A percentile compares a stretch with the other conserved stretches of the same genome.
Conservation (phyloP, 2,888 invertebrate genomes). For the Anoncus sp. region DNA sequence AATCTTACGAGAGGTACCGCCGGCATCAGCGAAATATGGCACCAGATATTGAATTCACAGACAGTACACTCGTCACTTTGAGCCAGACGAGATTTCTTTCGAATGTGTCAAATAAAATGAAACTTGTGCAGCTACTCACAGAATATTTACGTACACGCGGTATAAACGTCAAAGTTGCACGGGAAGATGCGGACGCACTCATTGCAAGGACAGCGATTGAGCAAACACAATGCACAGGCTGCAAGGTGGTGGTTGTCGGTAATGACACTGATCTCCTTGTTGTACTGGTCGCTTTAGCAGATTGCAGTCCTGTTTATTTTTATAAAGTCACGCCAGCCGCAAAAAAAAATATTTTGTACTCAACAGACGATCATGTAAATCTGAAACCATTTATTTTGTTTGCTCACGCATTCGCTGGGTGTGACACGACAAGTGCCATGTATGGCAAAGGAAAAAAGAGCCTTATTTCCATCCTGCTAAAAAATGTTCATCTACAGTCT, state of each 20-base stretch:
- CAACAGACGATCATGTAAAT: slow-evolving; percentile 36
- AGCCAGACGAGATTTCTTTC: slow-evolving; percentile 64
- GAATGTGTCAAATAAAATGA: slow-evolving; percentile 62
- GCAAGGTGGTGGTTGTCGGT: slow-evolving; percentile 40
- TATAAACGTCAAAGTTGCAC: slow-evolving; percentile 52
- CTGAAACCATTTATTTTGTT: slow-evolving; percentile 43
- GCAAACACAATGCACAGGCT: slow-evolving; percentile 20
- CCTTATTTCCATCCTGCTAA: slow-evolving; percentile 38
- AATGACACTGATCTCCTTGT: slow-evolving; percentile 60
- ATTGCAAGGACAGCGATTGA: slow-evolving; percentile 43
- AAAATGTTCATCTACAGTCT: slow-evolving; percentile 19
- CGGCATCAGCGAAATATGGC: slow-evolving; percentile 53
- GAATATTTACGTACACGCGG: slow-evolving; percentile 43
- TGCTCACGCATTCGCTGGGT: slow-evolving; percentile 53
- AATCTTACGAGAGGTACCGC: slow-evolving; percentile 64
- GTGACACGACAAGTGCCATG: slow-evolving; percentile 56
- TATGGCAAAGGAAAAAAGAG: slow-evolving; percentile 49
- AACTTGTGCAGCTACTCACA: slow-evolving; percentile 59
- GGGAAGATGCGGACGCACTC: slow-evolving; percentile 63
- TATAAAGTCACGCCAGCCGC: slow-evolving; percentile 7
- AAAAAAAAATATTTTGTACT: slow-evolving; percentile 38
- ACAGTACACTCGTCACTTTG: slow-evolving; percentile 54
- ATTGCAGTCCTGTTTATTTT: slow-evolving; percentile 11
- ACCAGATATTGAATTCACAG: slow-evolving; percentile 60
- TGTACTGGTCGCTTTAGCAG: slow-evolving; percentile 38